A percentile compares a stretch with the other conserved stretches of the same genome.
Evolutionary conservation across 2,888 invertebrate genomes (phyloP).

Genomic region (Ectobius pallidus): DNA sequence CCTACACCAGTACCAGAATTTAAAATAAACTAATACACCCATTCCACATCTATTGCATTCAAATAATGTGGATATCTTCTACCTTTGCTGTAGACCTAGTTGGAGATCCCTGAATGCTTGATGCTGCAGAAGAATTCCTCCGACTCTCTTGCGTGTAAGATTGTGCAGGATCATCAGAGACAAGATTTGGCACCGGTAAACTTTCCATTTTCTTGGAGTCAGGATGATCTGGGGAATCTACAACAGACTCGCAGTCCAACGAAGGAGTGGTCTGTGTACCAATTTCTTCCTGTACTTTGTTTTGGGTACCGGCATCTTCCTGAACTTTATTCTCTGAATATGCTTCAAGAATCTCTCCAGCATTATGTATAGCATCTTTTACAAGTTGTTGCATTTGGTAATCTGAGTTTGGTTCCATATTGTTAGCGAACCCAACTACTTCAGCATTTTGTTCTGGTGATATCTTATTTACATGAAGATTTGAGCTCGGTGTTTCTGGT

Average conservation of each 20-base stretch:
- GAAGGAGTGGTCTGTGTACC: constrained; percentile 26
- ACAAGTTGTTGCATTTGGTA: neutral
- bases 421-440: too few relatives aligned
- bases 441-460: neutral
- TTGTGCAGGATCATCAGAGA: constrained; percentile 1
- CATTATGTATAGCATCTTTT: constrained; percentile 2
- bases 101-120: constrained; percentile 23
- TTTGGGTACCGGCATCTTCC: neutral
- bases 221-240: neutral
- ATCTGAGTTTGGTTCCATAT: too few relatives aligned
- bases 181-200: neutral
- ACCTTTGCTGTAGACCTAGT: constrained; percentile 10
- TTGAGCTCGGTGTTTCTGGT: neutral
- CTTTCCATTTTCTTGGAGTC: neutral
- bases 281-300: constrained; percentile 18
- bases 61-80: neutral
- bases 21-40: neutral
- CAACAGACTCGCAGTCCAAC: neutral
- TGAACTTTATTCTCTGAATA: too few relatives aligned
- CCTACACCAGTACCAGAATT: too few relatives aligned
- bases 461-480: neutral
- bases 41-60: neutral
- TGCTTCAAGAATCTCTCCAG: constrained; percentile 2
- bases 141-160: neutral
- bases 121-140: constrained; percentile 14